Evolutionary conservation across 2,888 invertebrate species (phyloP).

Genomic region (Microplitis deprimator): DNA sequence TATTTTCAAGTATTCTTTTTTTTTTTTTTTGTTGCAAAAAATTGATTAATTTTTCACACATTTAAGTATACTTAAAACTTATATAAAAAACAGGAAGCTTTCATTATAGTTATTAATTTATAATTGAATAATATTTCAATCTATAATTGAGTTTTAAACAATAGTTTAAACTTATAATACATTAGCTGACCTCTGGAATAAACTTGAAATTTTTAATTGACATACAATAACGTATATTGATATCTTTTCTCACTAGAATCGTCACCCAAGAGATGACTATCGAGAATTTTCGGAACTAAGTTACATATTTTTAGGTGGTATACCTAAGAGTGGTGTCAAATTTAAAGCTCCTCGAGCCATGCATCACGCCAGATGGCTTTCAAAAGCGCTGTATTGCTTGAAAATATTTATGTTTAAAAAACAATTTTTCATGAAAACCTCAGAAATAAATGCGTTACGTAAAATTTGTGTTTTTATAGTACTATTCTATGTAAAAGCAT

Average conservation of each 20-base stretch:
- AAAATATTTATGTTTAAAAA: slow-evolving; percentile 25
- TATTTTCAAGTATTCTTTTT: too few species aligned
- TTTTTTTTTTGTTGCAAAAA: too few species aligned
- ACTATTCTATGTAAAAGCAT: slow-evolving; percentile 23
- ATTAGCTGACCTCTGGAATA: too few species aligned
- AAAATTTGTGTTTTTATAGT: slow-evolving; percentile 36
- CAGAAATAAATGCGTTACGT: background rate
- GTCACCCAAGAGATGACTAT: background rate
- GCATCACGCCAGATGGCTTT: slow-evolving; percentile 18
- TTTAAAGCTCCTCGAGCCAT: slow-evolving; percentile 16
- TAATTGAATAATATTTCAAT: too few species aligned
- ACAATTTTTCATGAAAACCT: background rate
- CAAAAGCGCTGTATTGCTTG: slow-evolving; percentile 22
- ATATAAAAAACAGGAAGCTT: too few species aligned
- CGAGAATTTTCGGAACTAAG: background rate
- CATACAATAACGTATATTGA: too few species aligned
- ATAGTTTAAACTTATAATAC: too few species aligned
- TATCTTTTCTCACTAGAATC: background rate
- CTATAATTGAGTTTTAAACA: too few species aligned
- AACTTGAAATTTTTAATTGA: too few species aligned
- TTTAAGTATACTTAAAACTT: too few species aligned
- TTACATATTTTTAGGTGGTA: background rate
- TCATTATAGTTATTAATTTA: too few species aligned
- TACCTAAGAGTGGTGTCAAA: background rate
- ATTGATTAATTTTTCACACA: too few species aligned